These are phyloP conservation scores for Ceratitis capitata DNA, from an alignment of 1,140 invertebrate genomes.

Conservation along the genomic window DNA sequence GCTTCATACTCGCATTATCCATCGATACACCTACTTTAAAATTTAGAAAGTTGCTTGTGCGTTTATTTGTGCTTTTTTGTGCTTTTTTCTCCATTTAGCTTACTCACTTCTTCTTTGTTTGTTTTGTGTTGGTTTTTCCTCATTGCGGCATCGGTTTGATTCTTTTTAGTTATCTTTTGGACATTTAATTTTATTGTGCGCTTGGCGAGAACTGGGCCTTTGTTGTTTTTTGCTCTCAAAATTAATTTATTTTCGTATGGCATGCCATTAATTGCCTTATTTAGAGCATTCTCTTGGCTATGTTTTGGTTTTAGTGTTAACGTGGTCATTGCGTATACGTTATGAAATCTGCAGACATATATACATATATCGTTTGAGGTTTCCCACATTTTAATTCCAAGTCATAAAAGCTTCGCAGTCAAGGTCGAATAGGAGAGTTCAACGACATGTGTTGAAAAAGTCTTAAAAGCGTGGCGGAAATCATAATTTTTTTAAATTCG, in stretches of 20 bases:
- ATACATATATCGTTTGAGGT: background rate
- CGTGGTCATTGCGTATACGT: background rate
- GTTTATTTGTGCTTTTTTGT: too few relatives aligned
- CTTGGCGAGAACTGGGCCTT: background rate
- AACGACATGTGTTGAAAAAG: background rate
- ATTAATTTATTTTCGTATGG: constrained; percentile 44
- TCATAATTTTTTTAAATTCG: too few relatives aligned
- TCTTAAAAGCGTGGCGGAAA: background rate
- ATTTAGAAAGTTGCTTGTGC: constrained; percentile 60
- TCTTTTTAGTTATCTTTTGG: background rate
- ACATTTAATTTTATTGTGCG: too few relatives aligned
- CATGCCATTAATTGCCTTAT: constrained; percentile 51
- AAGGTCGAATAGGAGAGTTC: background rate
- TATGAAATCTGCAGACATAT: background rate
- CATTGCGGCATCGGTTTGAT: background rate
- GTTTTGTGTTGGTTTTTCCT: background rate
- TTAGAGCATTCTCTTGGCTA: constrained; percentile 43
- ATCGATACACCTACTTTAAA: constrained; percentile 62
- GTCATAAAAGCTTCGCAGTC: background rate
- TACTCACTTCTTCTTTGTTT: constrained; percentile 1
- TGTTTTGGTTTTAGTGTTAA: background rate
- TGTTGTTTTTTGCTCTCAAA: constrained; percentile 25
- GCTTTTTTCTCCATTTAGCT: too few relatives aligned
- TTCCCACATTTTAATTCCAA: background rate
- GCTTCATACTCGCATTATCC: background rate